Evolutionary conservation across 2,797 vertebrate genomes (phyloP).

Genomic region (Hippopotamyrus pictus): DNA sequence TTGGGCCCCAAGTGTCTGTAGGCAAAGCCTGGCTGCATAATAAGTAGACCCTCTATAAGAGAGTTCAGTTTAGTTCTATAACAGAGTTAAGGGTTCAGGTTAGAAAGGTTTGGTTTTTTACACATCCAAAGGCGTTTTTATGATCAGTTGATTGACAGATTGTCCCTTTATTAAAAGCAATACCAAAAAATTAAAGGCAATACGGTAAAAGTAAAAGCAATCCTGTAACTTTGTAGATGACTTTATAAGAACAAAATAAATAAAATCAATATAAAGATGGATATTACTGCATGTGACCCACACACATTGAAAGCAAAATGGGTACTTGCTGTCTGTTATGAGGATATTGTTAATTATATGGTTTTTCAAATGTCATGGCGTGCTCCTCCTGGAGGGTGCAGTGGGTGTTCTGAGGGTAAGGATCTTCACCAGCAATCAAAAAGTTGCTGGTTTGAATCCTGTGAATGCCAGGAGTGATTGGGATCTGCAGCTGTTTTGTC

Average conservation of each 20-base stretch:
- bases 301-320: neutral
- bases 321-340: neutral
- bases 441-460: neutral
- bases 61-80: too few species aligned
- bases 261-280: neutral
- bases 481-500: neutral
- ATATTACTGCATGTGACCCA: neutral
- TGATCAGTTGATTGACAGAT: neutral
- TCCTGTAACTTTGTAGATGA: neutral
- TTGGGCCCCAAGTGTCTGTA: neutral
- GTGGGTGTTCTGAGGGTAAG: neutral
- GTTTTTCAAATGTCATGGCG: neutral
- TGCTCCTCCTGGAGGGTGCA: neutral
- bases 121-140: neutral
- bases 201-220: neutral
- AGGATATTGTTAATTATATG: neutral
- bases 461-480: neutral
- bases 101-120: neutral
- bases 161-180: neutral
- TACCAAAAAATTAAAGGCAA: neutral
- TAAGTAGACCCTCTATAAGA: neutral
- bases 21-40: neutral
- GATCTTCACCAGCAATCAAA: neutral
- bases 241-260: neutral
- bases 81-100: neutral